Conservation (phyloP, 2,113 vertebrate species). For the Tinamus guttatus region DNA sequence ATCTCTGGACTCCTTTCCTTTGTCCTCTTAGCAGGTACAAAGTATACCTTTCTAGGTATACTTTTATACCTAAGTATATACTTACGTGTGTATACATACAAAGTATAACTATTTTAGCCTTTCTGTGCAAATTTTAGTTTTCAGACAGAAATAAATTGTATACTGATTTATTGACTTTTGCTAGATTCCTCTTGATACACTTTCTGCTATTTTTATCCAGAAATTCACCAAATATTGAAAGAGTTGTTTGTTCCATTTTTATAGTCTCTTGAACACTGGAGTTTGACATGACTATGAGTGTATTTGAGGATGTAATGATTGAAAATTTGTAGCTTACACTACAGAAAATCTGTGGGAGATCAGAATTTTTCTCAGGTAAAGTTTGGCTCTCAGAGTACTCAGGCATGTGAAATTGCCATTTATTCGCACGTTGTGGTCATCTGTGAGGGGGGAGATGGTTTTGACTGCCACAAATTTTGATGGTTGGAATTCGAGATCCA, state of each 20-base stretch:
- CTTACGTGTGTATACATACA: not conserved
- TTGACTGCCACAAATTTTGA: not conserved
- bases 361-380: not conserved
- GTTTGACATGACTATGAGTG: not conserved
- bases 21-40: not conserved
- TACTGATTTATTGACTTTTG: not conserved
- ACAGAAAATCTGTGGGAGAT: not conserved
- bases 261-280: not conserved
- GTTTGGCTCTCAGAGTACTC: not conserved
- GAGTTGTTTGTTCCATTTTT: not conserved
- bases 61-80: no score
- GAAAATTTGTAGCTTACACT: not conserved
- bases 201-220: not conserved
- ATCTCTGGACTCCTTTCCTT: not conserved
- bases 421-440: not conserved
- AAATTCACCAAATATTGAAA: not conserved
- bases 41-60: not conserved
- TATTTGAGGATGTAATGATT: not conserved
- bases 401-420: not conserved
- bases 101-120: not conserved
- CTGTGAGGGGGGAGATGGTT: not conserved
- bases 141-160: not conserved
- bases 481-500: not conserved
- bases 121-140: not conserved
- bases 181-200: not conserved